Base-by-base conservation (phyloP, 2,113 vertebrate species). In the Trinectes maculatus region DNA sequence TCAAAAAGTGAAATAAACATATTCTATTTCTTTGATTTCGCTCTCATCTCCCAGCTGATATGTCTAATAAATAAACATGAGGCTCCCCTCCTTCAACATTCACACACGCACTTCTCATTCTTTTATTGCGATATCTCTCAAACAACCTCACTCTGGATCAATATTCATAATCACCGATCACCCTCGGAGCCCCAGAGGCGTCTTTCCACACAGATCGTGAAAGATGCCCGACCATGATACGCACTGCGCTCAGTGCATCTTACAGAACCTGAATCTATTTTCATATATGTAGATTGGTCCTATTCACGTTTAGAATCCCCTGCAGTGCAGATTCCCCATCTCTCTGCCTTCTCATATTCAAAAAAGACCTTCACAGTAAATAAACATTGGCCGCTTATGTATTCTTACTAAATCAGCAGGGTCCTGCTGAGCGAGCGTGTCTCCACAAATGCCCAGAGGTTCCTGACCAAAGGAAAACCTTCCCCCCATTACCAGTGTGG, bases 21-120 rank as follows among this genome's bases (percentile, higher is more conserved):
- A 78, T 72, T 83, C 56, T 63, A 49, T 60, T 82, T 59, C 82
- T 88, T 89, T 86, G 75, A 89, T 85, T 86, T 68, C 42, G 58
- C 64, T 83, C 64, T 77, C 79, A 72, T 83, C 77, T 77, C 77
- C 65, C 59, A 80, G 83, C 64, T 79, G 78, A 88, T 80, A 79
- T 85, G 74, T 73, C 64, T 57, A 68, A 87, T 91, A 89, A 87
- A 91, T 87, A 89, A 89, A 91, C 84, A 91, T 87, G 82, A 89
- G 79, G 44, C 58, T 71, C 47, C 24, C 44, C 78, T 73, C 42
- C 64, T 60, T 79, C 47, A 19, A 64, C 74, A 76, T 79, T 70
- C 68, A 73, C 40, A 63, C 73, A 39, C 39, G 65, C 72, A 66
- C 56, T 39, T 25, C 57, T 75, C 44, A 13, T 69, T 71, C 72